Base-by-base conservation (phyloP, 2,113 vertebrate genomes). In the Caloenas nicobarica region DNA sequence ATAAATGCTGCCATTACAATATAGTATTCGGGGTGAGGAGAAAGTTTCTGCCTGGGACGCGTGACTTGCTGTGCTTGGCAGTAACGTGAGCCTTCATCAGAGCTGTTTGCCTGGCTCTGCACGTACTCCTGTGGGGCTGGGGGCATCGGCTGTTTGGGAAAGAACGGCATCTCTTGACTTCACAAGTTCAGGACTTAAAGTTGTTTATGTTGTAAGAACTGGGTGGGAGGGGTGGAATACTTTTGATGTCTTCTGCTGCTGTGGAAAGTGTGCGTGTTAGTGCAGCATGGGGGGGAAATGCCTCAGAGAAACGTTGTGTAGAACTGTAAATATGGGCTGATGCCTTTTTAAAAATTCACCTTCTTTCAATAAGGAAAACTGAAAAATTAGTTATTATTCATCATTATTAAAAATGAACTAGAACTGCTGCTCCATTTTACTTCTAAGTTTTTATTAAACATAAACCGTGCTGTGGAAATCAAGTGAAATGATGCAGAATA, bases 61-160 rank as follows among this genome's bases (percentile, higher is more conserved):
- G 48, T 86, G 95, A 92, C 17, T 90, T 69, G 25, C 42, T 8
- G 66, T 19, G 68, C 86, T 84, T 86, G 94, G 91, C 91, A 86
- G 91, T 62, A n/a, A 16, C 50, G 48, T 0, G 28, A 90, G 58
- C 78, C 66, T 57, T 46, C 38, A 28, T 57, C 50, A 29, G 74
- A 61, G 81, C 57, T 17, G 24, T 5, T 2, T 11, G 48, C 34
- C n/a, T 61, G 50, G 48, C 11, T 10, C 24, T 48, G 81, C 58
- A 36, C 2, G 1, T 57, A 23, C 62, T 70, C 36, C 53, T 3
- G 1, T 9, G 72, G 50, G 50, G 33, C 10, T 79, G 36, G 84
- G 31, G 69, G 44, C 70, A 29, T 5, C 10, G 76, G 58, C 62
- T 91, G 17, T 2, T 54, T 2, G 44, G 82, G 46, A 53, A 38